Base-by-base conservation (phyloP, 35 echinoderm and acorn worm species). In the Hemicentrotus pulcherrimus region DNA sequence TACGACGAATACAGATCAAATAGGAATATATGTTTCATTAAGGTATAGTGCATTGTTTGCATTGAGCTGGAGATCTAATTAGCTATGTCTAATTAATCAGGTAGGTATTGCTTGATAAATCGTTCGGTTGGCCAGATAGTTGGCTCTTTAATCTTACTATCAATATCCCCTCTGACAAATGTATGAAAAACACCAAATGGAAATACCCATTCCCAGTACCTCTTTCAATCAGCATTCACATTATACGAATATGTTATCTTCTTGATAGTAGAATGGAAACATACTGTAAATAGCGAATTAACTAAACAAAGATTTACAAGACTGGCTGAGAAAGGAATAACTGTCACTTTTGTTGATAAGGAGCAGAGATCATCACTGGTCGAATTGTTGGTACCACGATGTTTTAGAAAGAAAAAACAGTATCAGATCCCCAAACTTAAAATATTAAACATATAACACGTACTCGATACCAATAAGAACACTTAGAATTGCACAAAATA, bases 401-500 rank as follows among this genome's bases (percentile, higher is more conserved):
- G 22, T 78, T 3, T 78, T 6, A n/a, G 19, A 6, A 28, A n/a
- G n/a, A n/a, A 78, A 15, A 78, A 78, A 78, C 22, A 19, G 2
- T 28, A 24, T 6, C 6, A 18, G 28, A 22, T 28, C 19, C 65
- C 6, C 5, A 8, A 22, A n/a, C 65, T 41, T 41, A 41, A 41
- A 41, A 41, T 41, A 28, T n/a, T 4, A 28, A 78, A 78, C 24
- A 28, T 28, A 78, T 78, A 78, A 78, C 65, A 28, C 28, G 24
- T 78, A 78, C 65, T 78, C 65, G 10, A 11, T 55, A 55, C 10
- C 50, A 55, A 78, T 78, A 78, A 78, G 65, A 78, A 78, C 65
- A 78, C 65, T 78, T 78, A 78, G 65, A 78, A 78, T 78, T 78
- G 65, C 65, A 78, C 65, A 78, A 78, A 78, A 78, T 78, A n/a